Evolutionary conservation across 2,113 vertebrate genomes (phyloP).

Genomic region (Tympanuchus pallidicinctus): DNA sequence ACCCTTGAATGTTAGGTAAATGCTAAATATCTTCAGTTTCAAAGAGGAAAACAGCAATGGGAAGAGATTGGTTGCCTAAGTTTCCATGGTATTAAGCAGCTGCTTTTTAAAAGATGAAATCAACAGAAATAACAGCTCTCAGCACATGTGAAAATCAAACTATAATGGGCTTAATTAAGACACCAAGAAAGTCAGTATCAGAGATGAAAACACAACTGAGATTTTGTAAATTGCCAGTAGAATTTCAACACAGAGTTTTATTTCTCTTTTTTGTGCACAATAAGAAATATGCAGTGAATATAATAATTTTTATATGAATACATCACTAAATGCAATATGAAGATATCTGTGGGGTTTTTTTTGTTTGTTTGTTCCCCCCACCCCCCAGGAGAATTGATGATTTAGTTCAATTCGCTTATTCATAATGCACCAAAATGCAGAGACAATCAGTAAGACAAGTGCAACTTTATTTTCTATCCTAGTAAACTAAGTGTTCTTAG

Average conservation of each 20-base stretch:
- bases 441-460: neutral
- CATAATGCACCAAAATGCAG: neutral
- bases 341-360: neutral
- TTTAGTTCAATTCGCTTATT: neutral
- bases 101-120: neutral
- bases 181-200: neutral
- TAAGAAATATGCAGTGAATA: neutral
- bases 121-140: neutral
- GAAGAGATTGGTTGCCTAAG: neutral
- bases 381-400: neutral
- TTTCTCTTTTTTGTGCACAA: neutral
- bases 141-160: neutral
- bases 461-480: neutral
- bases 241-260: neutral
- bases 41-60: neutral
- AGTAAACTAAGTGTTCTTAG: neutral
- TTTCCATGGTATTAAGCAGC: neutral
- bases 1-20: slow-evolving; percentile 10
- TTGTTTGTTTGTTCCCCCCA: neutral
- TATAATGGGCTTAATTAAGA: neutral
- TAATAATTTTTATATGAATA: neutral
- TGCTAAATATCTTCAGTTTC: neutral
- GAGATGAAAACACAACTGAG: neutral
- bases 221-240: neutral
- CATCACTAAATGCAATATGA: neutral